phyloP scores from a whole-genome alignment of 2,113 vertebrate genomes.

The Osmerus mordax region DNA sequence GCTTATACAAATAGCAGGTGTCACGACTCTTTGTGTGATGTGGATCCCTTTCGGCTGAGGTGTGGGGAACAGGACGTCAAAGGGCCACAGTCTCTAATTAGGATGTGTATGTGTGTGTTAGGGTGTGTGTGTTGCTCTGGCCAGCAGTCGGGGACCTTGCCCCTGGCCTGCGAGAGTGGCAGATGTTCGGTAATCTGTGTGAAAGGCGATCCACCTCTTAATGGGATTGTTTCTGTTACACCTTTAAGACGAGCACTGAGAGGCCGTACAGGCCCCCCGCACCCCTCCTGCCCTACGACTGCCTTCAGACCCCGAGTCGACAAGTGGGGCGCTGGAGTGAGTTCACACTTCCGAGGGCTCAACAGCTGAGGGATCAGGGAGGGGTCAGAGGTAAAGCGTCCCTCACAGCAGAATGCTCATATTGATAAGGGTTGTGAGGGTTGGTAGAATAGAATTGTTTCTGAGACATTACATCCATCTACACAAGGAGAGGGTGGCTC shows the following conservation, averaged over 20 bases:
- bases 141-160: constrained; percentile 43
- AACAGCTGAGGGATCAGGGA: constrained; percentile 26
- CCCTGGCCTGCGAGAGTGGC: constrained; percentile 60
- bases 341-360: constrained; percentile 63
- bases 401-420: background rate
- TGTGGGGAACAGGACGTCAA: background rate
- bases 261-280: constrained; percentile 4
- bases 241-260: constrained; percentile 61
- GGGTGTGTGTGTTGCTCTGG: constrained; percentile 6
- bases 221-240: constrained; percentile 75
- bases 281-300: constrained; percentile 55
- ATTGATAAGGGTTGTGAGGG: no score
- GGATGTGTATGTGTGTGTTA: constrained; percentile 3
- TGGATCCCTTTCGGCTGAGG: constrained; percentile 8
- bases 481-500: no score
- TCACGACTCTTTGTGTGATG: constrained; percentile 18
- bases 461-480: no score
- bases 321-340: constrained; percentile 32
- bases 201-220: constrained; percentile 73
- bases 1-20: constrained; percentile 31
- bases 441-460: no score
- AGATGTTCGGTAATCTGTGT: constrained; percentile 76
- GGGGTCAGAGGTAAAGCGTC: background rate
- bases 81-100: background rate
- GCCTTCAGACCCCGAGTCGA: constrained; percentile 69